Base-by-base conservation (phyloP, 2,888 invertebrate species). In the Omphaloscelis lunosa region DNA sequence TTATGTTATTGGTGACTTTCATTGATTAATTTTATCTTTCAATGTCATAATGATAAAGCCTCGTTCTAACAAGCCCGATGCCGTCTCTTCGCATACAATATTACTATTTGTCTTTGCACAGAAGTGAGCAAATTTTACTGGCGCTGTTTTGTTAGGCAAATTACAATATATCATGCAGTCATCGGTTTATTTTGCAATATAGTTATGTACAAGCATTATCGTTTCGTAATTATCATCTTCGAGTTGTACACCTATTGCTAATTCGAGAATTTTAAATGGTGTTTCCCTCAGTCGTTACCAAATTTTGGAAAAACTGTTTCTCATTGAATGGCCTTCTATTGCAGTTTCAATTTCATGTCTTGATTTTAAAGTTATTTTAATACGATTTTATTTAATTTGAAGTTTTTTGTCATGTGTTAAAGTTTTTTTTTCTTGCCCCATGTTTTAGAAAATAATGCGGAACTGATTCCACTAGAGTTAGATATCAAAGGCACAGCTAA, bases 11-110 rank as follows among this genome's bases (percentile, higher is more conserved):
- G 72, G 87, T 91, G 88, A 87, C 90, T 90, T 91, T 91, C 88
- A 90, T 92, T 92, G 92, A 91, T 92, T 91, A 88, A 80, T 88
- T 87, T 91, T 93, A 94, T 93, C 93, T 93, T 90, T 93, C 93
- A 94, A 93, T 93, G 93, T 92, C 93, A 89, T 76, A 89, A 85
- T 83, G 93, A 93, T 93, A 92, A 91, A 66, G 62, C 53, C 72
- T 72, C 27, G 83, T 82, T 78, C 41, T 78, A 84, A 84, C 83
- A 84, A 66, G 51, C 65, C 23, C 56, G 83, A 78, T 86, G 73
- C 72, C 72, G 78, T 75, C 79, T 72, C 80, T 80, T 85, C 76
- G 74, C 76, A 86, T 86, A 86, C 83, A 69, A 72, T 77, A 77
- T 82, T 41, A 68, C 81, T 80, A 72, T 75, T 80, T 80, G 81